Conservation (phyloP, 2,113 vertebrate genomes). For the Panthera uncia region DNA sequence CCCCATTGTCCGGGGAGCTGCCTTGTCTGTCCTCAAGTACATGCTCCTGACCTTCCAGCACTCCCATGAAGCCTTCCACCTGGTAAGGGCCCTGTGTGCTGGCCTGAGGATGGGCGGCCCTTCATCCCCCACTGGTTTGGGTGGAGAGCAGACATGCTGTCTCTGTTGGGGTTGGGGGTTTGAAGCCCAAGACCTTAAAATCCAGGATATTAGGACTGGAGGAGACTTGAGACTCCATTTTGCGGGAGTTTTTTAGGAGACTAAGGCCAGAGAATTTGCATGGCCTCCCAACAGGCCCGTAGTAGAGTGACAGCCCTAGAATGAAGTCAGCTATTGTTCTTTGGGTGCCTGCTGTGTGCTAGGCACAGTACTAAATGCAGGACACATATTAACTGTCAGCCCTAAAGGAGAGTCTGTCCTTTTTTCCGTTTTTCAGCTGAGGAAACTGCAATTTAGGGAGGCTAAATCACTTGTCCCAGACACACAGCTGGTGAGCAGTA, state of each 20-base stretch:
- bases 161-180: not conserved
- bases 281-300: not conserved
- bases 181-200: not conserved
- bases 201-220: not conserved
- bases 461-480: not conserved
- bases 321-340: not conserved
- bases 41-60: conserved; percentile 92
- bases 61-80: conserved; percentile 90
- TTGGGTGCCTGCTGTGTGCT: not conserved
- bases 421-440: not conserved
- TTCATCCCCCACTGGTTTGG: not conserved
- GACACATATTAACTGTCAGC: not conserved
- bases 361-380: not conserved
- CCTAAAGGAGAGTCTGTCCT: not conserved
- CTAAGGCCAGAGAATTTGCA: not conserved
- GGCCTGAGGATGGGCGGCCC: rapidly evolving
- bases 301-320: not conserved
- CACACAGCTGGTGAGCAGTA: not conserved
- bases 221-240: not conserved
- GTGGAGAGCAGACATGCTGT: not conserved
- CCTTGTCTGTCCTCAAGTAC: conserved; percentile 87
- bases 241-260: not conserved
- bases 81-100: conserved; percentile 81
- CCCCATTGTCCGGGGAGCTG: conserved; percentile 87
- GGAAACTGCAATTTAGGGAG: not conserved